Percentiles rank a stretch among this genome's conserved stretches.
Conservation (phyloP, 2,797 vertebrate species). For the Chelidonichthys spinosus region DNA sequence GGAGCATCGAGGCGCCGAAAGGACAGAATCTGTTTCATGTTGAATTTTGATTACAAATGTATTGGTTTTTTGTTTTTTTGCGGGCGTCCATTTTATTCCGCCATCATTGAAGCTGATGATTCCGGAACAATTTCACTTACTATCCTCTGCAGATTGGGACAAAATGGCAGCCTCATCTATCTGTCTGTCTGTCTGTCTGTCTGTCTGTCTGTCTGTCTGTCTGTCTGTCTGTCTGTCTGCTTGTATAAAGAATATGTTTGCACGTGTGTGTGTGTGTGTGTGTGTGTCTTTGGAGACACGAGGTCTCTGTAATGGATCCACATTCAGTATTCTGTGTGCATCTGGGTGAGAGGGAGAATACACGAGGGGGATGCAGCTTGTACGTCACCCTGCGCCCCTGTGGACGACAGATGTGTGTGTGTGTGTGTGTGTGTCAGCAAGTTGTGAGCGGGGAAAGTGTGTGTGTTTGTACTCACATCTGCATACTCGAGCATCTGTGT, state of each 20-base stretch:
- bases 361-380: slow-evolving; percentile 70
- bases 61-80: not conserved
- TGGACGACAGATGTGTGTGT: slow-evolving; percentile 81
- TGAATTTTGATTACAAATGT: not conserved
- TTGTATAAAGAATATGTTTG: slow-evolving; percentile 39
- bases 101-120: slow-evolving; percentile 39
- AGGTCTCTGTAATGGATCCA: slow-evolving; percentile 68
- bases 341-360: slow-evolving; percentile 72
- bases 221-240: no score
- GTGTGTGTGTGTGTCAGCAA: slow-evolving; percentile 31
- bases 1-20: not conserved
- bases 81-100: slow-evolving; percentile 61
- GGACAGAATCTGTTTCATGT: not conserved
- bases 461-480: slow-evolving; percentile 48
- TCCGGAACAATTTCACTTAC: slow-evolving; percentile 48
- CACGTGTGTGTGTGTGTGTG: slow-evolving; percentile 49
- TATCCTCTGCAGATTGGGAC: slow-evolving; percentile 52
- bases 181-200: slow-evolving; percentile 30
- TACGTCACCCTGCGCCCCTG: slow-evolving; percentile 84
- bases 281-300: slow-evolving; percentile 66
- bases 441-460: slow-evolving; percentile 48
- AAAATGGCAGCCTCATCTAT: slow-evolving; percentile 62
- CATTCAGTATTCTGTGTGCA: slow-evolving; percentile 78
- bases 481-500: slow-evolving; percentile 69
- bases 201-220: no score